Conservation (phyloP, 1,140 invertebrate genomes). For the Oncopodura yosiiana region DNA sequence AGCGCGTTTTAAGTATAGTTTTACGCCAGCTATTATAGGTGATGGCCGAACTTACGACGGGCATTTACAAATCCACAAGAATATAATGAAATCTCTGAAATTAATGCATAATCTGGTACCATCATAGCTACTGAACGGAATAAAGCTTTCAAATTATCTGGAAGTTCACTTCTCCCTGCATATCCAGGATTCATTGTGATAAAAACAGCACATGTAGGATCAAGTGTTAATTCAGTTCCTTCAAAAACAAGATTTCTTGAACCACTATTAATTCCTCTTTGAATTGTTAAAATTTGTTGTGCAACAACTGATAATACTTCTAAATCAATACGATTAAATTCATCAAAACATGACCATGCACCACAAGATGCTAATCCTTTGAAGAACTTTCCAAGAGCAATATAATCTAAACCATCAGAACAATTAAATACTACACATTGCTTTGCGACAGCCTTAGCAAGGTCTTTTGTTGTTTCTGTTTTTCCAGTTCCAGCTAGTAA, state of each 20-base stretch:
- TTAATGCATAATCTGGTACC: conserved; percentile 91
- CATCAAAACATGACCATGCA: conserved; percentile 95
- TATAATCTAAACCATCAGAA: conserved; percentile 83
- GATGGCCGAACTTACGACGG: too few relatives aligned
- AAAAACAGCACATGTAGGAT: conserved; percentile 86
- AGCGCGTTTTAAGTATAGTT: too few relatives aligned
- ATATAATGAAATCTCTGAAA: conserved; percentile 87
- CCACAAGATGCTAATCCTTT: conserved; percentile 92
- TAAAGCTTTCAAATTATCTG: conserved; percentile 61
- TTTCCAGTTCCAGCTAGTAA: conserved; percentile 62
- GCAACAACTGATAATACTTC: conserved; percentile 83
- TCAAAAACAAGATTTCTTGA: conserved; percentile 70
- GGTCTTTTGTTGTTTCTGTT: conserved; percentile 91
- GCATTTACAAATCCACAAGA: conserved; percentile 88
- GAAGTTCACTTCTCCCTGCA: conserved; percentile 59
- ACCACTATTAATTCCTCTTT: conserved; percentile 66
- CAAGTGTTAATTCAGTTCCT: conserved; percentile 72
- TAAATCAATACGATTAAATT: conserved; percentile 52
- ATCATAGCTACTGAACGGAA: conserved; percentile 97
- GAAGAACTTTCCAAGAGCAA: conserved; percentile 90
- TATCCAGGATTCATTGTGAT: conserved; percentile 90
- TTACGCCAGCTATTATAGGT: too few relatives aligned
- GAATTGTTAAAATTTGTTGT: conserved; percentile 69
- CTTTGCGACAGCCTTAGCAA: conserved; percentile 91
- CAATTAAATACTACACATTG: conserved; percentile 97